phyloP scores from a whole-genome alignment of 2,113 vertebrate species.

The Odontesthes bonariensis region DNA sequence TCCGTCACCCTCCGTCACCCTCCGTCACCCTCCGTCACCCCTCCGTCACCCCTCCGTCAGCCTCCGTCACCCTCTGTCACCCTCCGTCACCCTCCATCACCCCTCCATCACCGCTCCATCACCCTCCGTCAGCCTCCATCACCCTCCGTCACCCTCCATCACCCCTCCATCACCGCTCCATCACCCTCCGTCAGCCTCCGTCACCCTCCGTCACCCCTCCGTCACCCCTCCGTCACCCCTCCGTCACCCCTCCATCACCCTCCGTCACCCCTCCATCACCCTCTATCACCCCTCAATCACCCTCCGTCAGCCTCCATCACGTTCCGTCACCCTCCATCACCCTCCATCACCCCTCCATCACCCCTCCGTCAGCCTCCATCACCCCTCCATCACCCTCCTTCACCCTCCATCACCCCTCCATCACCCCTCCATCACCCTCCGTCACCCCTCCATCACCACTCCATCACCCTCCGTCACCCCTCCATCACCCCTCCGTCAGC shows the following conservation, averaged over 20 bases:
- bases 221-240: not conserved
- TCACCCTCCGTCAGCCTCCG: too few species aligned
- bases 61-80: conserved; percentile 15
- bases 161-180: conserved; percentile 11
- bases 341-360: conserved; percentile 18
- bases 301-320: too few species aligned
- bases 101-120: not conserved
- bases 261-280: conserved; percentile 31
- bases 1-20: conserved; percentile 37
- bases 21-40: conserved; percentile 1
- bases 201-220: conserved; percentile 42
- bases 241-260: conserved; percentile 23
- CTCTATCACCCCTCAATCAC: conserved; percentile 44
- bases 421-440: too few species aligned
- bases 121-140: conserved; percentile 11
- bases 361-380: too few species aligned
- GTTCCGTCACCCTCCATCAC: too few species aligned
- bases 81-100: conserved; percentile 40
- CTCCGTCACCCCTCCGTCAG: conserved; percentile 27
- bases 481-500: conserved; percentile 19
- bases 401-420: conserved; percentile 43
- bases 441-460: too few species aligned
- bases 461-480: conserved; percentile 33
- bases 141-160: conserved; percentile 26
- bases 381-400: conserved; percentile 20